A percentile compares a stretch with the other conserved stretches of the same genome.
These are phyloP conservation scores for Hypercompe scribonia DNA, from an alignment of 2,888 invertebrate genomes.

Conservation along the genomic window DNA sequence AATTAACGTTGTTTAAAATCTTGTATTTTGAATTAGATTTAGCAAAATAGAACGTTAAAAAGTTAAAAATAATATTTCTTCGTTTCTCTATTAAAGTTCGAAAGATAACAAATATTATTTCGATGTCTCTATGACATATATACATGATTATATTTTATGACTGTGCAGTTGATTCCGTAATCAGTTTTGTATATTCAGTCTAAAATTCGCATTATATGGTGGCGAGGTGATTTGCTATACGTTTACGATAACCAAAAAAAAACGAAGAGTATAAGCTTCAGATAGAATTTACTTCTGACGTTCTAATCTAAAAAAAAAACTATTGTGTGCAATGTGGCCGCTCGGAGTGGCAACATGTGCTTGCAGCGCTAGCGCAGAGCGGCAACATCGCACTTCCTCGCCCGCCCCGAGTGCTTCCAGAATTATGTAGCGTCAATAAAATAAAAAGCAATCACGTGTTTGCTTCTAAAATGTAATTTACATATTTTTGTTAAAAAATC, in stretches of 20 bases:
- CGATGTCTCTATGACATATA: conserved; percentile 30
- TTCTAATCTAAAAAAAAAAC: conserved; percentile 24
- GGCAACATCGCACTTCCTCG: conserved; percentile 61
- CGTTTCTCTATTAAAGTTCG: conserved; percentile 27
- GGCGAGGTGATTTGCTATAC: conserved; percentile 51
- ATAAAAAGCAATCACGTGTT: conserved; percentile 29
- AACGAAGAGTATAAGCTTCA: conserved; percentile 5
- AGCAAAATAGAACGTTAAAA: conserved; percentile 45
- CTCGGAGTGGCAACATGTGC: conserved; percentile 32
- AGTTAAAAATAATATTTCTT: conserved; percentile 43
- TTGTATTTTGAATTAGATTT: conserved; percentile 48
- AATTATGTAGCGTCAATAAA: conserved; percentile 28
- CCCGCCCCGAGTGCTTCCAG: conserved; percentile 43
- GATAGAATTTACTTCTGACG: conserved; percentile 7
- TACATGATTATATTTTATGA: conserved; percentile 30
- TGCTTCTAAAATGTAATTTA: conserved; percentile 11
- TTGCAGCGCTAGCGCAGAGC: conserved; percentile 38
- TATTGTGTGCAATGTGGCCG: conserved; percentile 33
- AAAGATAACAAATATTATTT: conserved; percentile 12
- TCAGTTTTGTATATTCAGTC: conserved; percentile 45
- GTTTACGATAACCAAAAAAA: conserved; percentile 3
- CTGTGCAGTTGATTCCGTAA: conserved; percentile 56
- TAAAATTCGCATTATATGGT: conserved; percentile 32
- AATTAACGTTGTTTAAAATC: conserved; percentile 37
- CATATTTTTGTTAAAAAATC: conserved; percentile 4